A percentile compares a stretch with the other conserved stretches of the same genome.
Evolutionary conservation across 2,113 vertebrate species (phyloP).

Genomic region (Budorcas taxicolor): DNA sequence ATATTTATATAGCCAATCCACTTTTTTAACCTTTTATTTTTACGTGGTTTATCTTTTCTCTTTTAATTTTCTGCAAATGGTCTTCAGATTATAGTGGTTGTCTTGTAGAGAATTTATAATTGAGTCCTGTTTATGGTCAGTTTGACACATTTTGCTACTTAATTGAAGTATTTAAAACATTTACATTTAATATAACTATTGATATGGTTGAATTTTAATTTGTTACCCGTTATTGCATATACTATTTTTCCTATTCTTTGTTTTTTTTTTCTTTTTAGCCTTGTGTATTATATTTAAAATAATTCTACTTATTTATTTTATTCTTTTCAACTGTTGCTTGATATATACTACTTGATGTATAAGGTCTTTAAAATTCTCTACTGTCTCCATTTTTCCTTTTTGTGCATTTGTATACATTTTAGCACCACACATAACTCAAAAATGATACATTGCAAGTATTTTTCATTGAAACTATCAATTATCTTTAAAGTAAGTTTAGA

Average conservation of each 20-base stretch:
- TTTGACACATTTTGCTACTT: not conserved
- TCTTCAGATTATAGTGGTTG: not conserved
- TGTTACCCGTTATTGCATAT: not conserved
- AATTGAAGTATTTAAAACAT: not conserved
- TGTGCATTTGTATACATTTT: not conserved
- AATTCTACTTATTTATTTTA: not conserved
- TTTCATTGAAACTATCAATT: not conserved
- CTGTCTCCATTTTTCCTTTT: not conserved
- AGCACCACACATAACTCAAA: not conserved
- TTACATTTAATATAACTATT: not conserved
- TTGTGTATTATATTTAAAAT: not conserved
- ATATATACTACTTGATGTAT: not conserved
- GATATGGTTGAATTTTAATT: not conserved
- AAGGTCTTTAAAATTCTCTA: not conserved
- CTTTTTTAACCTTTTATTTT: not conserved
- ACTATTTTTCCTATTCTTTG: not conserved
- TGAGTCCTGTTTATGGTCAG: not conserved
- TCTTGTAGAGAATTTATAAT: not conserved
- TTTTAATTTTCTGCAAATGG: not conserved
- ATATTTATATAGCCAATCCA: not conserved
- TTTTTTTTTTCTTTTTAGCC: not conserved
- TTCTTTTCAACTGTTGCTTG: not conserved
- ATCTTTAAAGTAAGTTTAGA: not conserved
- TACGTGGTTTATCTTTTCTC: not conserved
- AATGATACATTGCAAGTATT: not conserved